Percentiles rank a stretch among this genome's conserved stretches.
These are phyloP conservation scores for Pseudorhombus dupliciocellatus DNA, from an alignment of 2,113 vertebrate genomes.

Conservation along the genomic window DNA sequence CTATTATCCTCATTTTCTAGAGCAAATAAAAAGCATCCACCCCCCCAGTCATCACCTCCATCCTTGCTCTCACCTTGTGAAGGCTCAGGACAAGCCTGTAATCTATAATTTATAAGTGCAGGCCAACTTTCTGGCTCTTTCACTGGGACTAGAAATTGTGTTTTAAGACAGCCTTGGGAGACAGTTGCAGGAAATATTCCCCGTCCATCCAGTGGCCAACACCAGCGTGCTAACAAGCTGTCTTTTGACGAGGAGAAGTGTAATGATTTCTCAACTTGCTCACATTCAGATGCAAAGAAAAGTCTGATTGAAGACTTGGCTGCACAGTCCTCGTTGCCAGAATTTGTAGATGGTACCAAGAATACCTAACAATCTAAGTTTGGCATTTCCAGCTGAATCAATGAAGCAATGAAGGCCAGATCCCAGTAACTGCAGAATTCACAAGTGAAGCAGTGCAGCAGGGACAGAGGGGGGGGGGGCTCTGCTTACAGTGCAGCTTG, in stretches of 20 bases:
- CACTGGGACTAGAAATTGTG: slow-evolving; percentile 38
- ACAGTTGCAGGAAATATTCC: slow-evolving; percentile 15
- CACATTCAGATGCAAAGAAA: slow-evolving; percentile 9
- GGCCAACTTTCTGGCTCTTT: slow-evolving; percentile 59
- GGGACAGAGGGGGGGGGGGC: slow-evolving; percentile 29
- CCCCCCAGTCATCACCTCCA: slow-evolving; percentile 23
- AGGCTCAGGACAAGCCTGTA: slow-evolving; percentile 44
- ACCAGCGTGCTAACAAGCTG: slow-evolving; percentile 26
- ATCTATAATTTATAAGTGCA: slow-evolving; percentile 61
- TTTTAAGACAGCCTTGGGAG: slow-evolving; percentile 37
- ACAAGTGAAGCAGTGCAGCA: background rate
- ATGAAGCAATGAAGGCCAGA: slow-evolving; percentile 12
- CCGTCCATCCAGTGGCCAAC: background rate
- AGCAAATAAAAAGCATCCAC: slow-evolving; percentile 38
- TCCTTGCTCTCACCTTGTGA: slow-evolving; percentile 58
- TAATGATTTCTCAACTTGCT: slow-evolving; percentile 8
- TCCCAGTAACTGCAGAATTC: slow-evolving; percentile 19
- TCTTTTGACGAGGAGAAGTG: background rate
- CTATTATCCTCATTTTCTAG: slow-evolving; percentile 40
- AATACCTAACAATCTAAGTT: background rate
- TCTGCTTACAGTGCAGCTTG: slow-evolving; percentile 65
- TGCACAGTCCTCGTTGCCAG: background rate
- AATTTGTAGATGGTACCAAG: slow-evolving; percentile 3
- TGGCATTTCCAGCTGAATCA: slow-evolving; percentile 4
- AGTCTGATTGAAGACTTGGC: background rate